Base-by-base conservation (phyloP, 2,888 invertebrate genomes). In the Coleophora flavipennella region DNA sequence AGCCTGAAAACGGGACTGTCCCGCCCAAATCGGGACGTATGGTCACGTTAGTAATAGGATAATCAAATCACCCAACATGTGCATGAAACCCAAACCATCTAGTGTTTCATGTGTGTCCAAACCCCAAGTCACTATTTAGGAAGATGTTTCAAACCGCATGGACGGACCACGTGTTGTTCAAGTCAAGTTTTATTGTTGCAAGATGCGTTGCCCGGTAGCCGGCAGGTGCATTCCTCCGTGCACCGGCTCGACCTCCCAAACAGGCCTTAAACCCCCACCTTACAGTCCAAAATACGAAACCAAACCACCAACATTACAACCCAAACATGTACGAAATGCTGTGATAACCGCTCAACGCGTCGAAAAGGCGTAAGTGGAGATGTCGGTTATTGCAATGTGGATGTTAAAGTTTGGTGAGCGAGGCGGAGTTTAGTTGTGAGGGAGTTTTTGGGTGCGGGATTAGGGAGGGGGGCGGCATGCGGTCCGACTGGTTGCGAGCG, bases 401-500 rank as follows among this genome's bases (percentile, higher is more conserved):
- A 9, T 38, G 42, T 43, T 36, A 54, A 69, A 72, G 74, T 75
- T 76, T 76, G 73, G 78, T 4, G 3, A 6, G 20, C 6, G 6
- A 20, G 20, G 20, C 6, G 6, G 3, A 20, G 6, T 20, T 20
- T 20, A 6, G 20, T 20, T 33, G 9, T 38, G 42, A 43, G 36
- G 53, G 69, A 73, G 74, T 75, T 76, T 76, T 72, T 78, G 58
- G 54, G 56, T 51, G 60, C 69, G 51, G 62, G 48, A 64, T n/a
- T n/a, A n/a, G 65, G 55, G 55, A 62, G 53, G 66, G 59, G 66
- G 48, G 53, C 56, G 59, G 53, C 57, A 47, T 67, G 81, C 76
- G 70, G 83, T 78, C 71, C 55, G 72, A 81, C 83, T 79, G 83
- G 81, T 81, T 80, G 80, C 81, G 81, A 81, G 62, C 83, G 83